phyloP scores from a whole-genome alignment of 2,888 invertebrate genomes.

The Oithona nana region DNA sequence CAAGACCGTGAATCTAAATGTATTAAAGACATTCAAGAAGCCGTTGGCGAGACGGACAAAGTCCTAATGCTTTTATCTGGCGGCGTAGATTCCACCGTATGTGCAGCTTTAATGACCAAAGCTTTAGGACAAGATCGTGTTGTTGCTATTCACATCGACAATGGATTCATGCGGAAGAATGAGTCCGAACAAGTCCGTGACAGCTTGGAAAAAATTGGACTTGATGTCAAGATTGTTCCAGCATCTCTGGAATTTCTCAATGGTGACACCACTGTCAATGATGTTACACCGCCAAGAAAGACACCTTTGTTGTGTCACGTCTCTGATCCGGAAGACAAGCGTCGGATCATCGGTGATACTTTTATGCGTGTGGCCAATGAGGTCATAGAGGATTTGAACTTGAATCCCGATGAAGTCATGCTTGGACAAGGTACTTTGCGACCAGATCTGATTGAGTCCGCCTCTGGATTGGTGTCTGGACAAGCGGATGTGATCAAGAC shows the following conservation, averaged over 20 bases:
- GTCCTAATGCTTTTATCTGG: conserved; percentile 87
- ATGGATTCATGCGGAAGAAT: conserved; percentile 94
- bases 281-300: conserved; percentile 34
- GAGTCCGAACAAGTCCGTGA: conserved; percentile 75
- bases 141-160: conserved; percentile 91
- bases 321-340: conserved; percentile 85
- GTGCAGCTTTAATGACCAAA: conserved; percentile 79
- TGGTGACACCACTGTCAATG: conserved; percentile 53
- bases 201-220: conserved; percentile 58
- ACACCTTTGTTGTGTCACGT: conserved; percentile 70
- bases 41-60: conserved; percentile 65
- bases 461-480: conserved; percentile 58
- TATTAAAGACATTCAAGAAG: conserved; percentile 71
- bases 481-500: conserved; percentile 77
- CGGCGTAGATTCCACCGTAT: conserved; percentile 98
- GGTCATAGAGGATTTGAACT: conserved; percentile 53
- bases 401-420: conserved; percentile 78
- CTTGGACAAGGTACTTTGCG: conserved; percentile 86
- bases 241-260: conserved; percentile 36
- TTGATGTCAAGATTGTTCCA: conserved; percentile 45
- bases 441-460: conserved; percentile 95
- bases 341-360: conserved; percentile 95
- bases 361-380: conserved; percentile 50
- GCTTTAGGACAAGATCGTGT: conserved; percentile 63
- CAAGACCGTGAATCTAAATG: conserved; percentile 68